Evolutionary conservation across 2,888 invertebrate genomes (phyloP).

Genomic region (Ctena decussata): DNA sequence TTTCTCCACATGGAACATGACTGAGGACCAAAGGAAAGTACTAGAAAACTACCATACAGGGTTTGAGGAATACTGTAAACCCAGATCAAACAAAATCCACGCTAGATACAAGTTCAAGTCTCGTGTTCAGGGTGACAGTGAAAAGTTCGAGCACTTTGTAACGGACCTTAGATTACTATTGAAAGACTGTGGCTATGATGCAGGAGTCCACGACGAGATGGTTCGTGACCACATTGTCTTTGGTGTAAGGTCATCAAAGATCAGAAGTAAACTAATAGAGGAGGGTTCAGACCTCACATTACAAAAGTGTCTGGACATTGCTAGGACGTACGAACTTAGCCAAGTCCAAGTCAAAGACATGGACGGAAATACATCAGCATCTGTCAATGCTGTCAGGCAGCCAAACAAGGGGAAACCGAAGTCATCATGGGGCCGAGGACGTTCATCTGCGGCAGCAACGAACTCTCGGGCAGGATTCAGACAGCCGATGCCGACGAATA

Average conservation of each 20-base stretch:
- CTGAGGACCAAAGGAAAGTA: constrained; percentile 36
- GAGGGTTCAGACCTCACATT: constrained; percentile 38
- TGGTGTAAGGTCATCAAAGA: constrained; percentile 19
- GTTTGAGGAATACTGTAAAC: constrained; percentile 46
- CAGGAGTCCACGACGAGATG: constrained; percentile 26
- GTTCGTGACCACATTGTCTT: constrained; percentile 53
- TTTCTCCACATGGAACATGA: constrained; percentile 38
- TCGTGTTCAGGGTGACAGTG: constrained; percentile 10
- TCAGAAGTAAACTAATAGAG: constrained; percentile 50
- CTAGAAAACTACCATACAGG: constrained; percentile 21
- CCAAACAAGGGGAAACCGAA: not conserved
- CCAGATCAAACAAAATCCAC: constrained; percentile 36
- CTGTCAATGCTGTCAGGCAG: not conserved
- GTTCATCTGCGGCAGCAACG: not conserved
- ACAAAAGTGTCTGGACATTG: constrained; percentile 48
- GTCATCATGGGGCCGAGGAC: not conserved
- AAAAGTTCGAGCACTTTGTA: constrained; percentile 53
- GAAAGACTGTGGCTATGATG: constrained; percentile 42
- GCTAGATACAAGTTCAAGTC: constrained; percentile 36
- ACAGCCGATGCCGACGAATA: not conserved
- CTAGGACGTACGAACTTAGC: constrained; percentile 25
- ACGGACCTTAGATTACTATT: constrained; percentile 42
- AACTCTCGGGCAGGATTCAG: not conserved
- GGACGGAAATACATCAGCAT: not conserved
- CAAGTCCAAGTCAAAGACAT: constrained; percentile 9